Evolutionary conservation across 2,888 invertebrate genomes (phyloP).

Genomic region (Mesodorylaimus sp.): DNA sequence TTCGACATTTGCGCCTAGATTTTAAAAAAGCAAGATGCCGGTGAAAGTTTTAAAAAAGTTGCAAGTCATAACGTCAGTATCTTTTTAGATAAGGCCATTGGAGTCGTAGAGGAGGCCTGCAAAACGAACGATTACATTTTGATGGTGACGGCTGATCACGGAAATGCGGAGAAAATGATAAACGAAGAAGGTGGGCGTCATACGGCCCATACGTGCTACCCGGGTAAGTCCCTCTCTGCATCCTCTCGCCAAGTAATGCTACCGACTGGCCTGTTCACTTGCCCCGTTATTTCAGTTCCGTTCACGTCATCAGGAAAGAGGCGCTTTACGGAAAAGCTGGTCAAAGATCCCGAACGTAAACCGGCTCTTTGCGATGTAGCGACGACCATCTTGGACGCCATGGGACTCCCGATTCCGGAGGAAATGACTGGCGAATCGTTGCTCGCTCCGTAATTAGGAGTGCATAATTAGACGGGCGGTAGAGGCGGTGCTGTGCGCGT

Average conservation of each 20-base stretch:
- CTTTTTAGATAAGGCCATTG: slow-evolving; percentile 30
- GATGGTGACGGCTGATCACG: slow-evolving; percentile 32
- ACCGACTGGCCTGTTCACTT: neutral
- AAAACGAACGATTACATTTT: slow-evolving; percentile 23
- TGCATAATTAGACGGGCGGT: too few relatives aligned
- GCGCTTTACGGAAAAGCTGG: slow-evolving; percentile 16
- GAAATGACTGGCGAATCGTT: slow-evolving; percentile 26
- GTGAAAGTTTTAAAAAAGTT: too few relatives aligned
- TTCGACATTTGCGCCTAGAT: too few relatives aligned
- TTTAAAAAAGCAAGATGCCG: too few relatives aligned
- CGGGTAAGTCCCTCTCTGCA: slow-evolving; percentile 17
- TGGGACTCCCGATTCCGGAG: slow-evolving; percentile 31
- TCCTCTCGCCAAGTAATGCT: too few relatives aligned
- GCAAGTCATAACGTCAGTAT: too few relatives aligned
- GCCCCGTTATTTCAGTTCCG: slow-evolving; percentile 20
- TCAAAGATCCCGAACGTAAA: slow-evolving; percentile 16
- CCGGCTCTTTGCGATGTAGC: slow-evolving; percentile 35
- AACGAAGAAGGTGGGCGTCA: slow-evolving; percentile 32
- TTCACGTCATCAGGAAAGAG: slow-evolving; percentile 16
- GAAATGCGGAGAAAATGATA: slow-evolving; percentile 36
- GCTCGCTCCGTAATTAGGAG: too few relatives aligned
- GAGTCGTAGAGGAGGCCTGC: slow-evolving; percentile 31
- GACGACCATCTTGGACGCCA: slow-evolving; percentile 31
- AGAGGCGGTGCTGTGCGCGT: too few relatives aligned
- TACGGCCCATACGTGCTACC: slow-evolving; percentile 35